Conservation (phyloP, 2,888 invertebrate species). For the Steinernema scapterisci region DNA sequence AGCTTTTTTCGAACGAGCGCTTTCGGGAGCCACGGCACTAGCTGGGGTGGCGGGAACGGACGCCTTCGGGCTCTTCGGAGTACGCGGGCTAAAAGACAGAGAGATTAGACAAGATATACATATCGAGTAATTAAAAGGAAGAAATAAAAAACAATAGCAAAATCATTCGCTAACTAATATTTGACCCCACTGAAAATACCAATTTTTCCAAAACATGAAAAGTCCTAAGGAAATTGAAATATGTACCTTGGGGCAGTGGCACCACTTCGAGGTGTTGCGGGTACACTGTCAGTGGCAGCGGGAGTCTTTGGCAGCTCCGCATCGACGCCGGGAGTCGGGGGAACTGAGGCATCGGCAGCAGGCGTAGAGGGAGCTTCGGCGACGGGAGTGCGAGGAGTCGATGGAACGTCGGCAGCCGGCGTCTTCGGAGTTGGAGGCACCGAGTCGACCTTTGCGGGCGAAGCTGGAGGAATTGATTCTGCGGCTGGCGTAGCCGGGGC, state of each 20-base stretch:
- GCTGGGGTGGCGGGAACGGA: conserved; percentile 35
- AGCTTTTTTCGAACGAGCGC: conserved; percentile 26
- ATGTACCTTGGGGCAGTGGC: conserved; percentile 28
- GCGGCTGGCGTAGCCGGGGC: conserved; percentile 30
- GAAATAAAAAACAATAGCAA: neutral
- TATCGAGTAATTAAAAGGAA: neutral
- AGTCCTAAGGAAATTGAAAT: too few species aligned
- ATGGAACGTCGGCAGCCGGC: neutral
- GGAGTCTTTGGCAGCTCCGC: conserved; percentile 26
- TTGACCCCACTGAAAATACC: too few species aligned
- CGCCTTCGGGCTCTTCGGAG: conserved; percentile 32
- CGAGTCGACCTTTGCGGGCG: conserved; percentile 24
- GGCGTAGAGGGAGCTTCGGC: conserved; percentile 20
- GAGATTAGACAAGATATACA: neutral
- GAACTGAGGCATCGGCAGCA: conserved; percentile 36
- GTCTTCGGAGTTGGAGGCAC: conserved; percentile 34
- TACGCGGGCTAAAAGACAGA: conserved; percentile 32
- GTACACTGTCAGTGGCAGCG: conserved; percentile 24
- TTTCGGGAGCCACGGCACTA: conserved; percentile 8
- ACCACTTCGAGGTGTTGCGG: conserved; percentile 34
- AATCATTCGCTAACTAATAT: neutral
- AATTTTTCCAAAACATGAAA: too few species aligned
- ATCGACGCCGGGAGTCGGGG: conserved; percentile 44
- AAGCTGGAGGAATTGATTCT: conserved; percentile 28
- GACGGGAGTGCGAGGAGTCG: conserved; percentile 19